These are phyloP conservation scores for Ciona savignyi DNA, from an alignment of 23 tunicate genomes.

Conservation along the genomic window DNA sequence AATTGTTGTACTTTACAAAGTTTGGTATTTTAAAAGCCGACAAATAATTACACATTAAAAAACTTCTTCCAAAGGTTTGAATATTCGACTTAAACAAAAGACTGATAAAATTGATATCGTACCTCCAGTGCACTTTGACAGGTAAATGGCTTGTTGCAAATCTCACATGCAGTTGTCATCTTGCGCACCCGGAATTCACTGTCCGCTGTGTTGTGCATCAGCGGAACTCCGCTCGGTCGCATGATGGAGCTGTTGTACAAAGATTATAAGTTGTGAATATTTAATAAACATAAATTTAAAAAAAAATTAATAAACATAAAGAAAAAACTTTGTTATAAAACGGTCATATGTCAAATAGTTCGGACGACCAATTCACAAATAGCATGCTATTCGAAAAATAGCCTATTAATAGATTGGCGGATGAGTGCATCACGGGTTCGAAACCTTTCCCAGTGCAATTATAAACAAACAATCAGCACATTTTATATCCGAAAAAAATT, in stretches of 20 bases:
- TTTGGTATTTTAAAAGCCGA: too few relatives aligned
- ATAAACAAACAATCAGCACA: background rate
- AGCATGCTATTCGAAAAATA: background rate
- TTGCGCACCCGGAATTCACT: slow-evolving; percentile 45
- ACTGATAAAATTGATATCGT: slow-evolving; percentile 45
- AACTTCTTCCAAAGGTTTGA: background rate
- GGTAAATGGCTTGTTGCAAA: slow-evolving; percentile 88
- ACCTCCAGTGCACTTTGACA: slow-evolving; percentile 98
- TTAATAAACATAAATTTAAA: too few relatives aligned
- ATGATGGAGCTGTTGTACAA: slow-evolving; percentile 40
- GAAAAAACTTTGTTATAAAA: too few relatives aligned
- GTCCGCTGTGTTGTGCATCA: slow-evolving; percentile 19
- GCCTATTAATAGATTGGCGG: background rate
- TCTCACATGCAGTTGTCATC: slow-evolving; percentile 76
- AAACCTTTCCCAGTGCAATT: background rate
- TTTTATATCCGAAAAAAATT: too few relatives aligned
- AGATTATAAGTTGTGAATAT: too few relatives aligned
- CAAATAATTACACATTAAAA: too few relatives aligned
- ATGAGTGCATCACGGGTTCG: too few relatives aligned
- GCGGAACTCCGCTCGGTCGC: slow-evolving; percentile 29
- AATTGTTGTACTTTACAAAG: too few relatives aligned
- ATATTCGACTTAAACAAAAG: slow-evolving; percentile 48
- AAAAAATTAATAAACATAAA: too few relatives aligned
- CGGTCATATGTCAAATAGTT: too few relatives aligned
- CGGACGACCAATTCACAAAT: background rate